Conservation (phyloP, 2,797 vertebrate genomes). For the Fistularia tabacaria region DNA sequence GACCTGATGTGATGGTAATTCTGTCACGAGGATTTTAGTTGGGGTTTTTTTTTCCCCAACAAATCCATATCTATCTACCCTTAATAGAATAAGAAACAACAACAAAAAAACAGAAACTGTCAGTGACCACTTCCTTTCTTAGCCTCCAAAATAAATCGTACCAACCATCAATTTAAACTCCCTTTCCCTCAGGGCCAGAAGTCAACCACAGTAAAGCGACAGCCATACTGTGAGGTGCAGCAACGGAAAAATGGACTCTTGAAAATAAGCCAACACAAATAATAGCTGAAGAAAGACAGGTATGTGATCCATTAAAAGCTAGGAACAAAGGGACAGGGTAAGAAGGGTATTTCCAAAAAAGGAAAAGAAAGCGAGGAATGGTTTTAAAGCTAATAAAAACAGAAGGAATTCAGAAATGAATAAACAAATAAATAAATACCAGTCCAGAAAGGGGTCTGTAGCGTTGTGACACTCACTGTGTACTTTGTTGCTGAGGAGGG, state of each 20-base stretch:
- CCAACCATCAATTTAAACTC: conserved; percentile 18
- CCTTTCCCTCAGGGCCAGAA: conserved; percentile 41
- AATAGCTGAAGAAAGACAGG: conserved; percentile 46
- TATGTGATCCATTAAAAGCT: conserved; percentile 34
- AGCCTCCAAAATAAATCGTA: conserved; percentile 28
- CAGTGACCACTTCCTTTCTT: conserved; percentile 29
- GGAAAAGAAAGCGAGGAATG: conserved; percentile 57
- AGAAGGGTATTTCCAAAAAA: conserved; percentile 43
- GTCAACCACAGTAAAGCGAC: conserved; percentile 58
- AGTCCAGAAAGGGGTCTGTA: conserved; percentile 82
- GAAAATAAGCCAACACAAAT: conserved; percentile 54
- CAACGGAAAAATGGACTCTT: conserved; percentile 50
- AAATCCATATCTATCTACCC: background rate
- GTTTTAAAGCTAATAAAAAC: conserved; percentile 35
- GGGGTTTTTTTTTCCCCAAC: too few species aligned
- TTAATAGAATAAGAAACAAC: background rate
- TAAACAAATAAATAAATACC: conserved; percentile 83
- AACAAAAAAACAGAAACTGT: background rate
- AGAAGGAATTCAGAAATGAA: conserved; percentile 67
- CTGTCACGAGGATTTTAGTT: too few species aligned
- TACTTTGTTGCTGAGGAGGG: conserved; percentile 84
- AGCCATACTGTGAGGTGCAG: conserved; percentile 53
- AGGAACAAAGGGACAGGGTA: conserved; percentile 16
- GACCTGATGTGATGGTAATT: too few species aligned
- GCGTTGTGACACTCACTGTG: conserved; percentile 80